Base-by-base conservation (phyloP, 2,797 vertebrate genomes). In the Onychomys leucogaster region DNA sequence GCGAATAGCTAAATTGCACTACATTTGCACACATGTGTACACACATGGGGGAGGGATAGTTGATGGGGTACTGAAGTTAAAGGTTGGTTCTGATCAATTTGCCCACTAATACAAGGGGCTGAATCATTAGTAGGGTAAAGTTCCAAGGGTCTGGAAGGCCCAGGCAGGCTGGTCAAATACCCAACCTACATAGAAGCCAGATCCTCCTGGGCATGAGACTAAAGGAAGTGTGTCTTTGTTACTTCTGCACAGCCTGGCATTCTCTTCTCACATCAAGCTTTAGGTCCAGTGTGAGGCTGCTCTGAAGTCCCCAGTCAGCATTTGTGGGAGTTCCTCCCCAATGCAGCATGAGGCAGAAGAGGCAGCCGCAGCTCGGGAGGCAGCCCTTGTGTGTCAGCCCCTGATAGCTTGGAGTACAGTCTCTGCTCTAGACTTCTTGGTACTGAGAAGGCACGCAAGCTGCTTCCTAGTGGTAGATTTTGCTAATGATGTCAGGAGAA, bases 351-450 rank as follows among this genome's bases (percentile, higher is more conserved):
- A 71, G 81, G 8, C 49, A 71, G 52, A 61, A n/a, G 80, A 34
- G 29, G 63, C 77, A 5, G n/a, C 43, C 59, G 27, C 61, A 23
- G 27, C 17, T 19, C 2, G 4, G 16, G 27, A 34, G 61, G 32
- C 37, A 32, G 2, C 80, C 23, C 13, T 41, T 75, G 73, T 27
- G 32, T 19, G n/a, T 27, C 25, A 87, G 84, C 5, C 25, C 32
- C 55, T 29, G 43, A 61, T n/a, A 73, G 85, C 49, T 52, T 52
- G 4, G 19, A 73, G 1, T 55, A 55, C 10, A 37, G 16, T 13
- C 46, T 55, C 14, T 81, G 89, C 34, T 52, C 19, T 76, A 87
- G 93, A 87, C 57, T 91, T 95, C 91, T 67, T 89, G 95, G 14
- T 83, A 37, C 41, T 0, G 8, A 19, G 55, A 73, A 90, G 43